Percentiles rank a stretch among this genome's conserved stretches.
Evolutionary conservation across 2,888 invertebrate genomes (phyloP).

Genomic region (Patella pellucida): DNA sequence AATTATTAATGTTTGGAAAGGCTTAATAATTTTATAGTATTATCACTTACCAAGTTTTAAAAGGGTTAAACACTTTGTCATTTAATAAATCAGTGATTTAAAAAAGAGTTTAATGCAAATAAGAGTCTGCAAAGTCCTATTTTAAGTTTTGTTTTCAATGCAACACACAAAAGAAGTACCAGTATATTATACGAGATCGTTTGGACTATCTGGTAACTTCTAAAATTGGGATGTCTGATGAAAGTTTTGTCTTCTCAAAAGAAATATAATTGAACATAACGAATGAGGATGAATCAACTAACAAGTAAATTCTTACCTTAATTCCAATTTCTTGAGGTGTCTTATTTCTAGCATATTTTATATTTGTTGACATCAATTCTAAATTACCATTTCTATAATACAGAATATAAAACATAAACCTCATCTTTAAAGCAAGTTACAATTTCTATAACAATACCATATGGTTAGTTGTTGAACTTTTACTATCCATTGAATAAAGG

Average conservation of each 20-base stretch:
- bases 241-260: background rate
- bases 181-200: background rate
- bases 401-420: background rate
- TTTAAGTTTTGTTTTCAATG: no score
- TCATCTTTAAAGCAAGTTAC: no score
- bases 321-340: constrained; percentile 72
- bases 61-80: no score
- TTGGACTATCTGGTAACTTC: background rate
- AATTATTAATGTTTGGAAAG: no score
- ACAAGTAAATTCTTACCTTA: constrained; percentile 52
- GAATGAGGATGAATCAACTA: background rate
- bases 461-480: no score
- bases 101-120: background rate
- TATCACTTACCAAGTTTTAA: no score
- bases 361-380: constrained; percentile 70
- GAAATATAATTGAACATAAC: constrained; percentile 21
- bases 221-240: background rate
- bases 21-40: no score
- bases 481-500: no score
- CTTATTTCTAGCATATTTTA: constrained; percentile 71
- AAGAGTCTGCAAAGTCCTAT: no score
- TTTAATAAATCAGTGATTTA: no score
- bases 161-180: no score
- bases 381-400: constrained; percentile 70
- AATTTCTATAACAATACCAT: no score